Base-by-base conservation (phyloP, 1,140 invertebrate genomes). In the Spodoptera frugiperda region DNA sequence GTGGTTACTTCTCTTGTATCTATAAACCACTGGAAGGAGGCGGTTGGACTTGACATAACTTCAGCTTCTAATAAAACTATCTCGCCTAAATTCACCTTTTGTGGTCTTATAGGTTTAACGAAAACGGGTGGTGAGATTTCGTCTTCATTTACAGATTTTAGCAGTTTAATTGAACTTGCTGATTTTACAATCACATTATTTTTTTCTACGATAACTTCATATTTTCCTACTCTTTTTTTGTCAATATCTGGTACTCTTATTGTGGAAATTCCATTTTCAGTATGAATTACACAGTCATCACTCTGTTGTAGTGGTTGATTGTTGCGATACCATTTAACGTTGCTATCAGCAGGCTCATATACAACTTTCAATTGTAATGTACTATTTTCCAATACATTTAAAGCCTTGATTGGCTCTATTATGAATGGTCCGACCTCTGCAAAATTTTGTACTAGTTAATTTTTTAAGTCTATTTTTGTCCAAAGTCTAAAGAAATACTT, bases 261-360 rank as follows among this genome's bases (percentile, higher is more conserved):
- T 72, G 93, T 96, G 14, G 96, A 97, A 84, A 91, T 96, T 78
- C 94, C 96, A 54, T 96, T 95, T 54, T 96, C 95, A n/a, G 95
- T 96, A 55, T 93, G 91, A 44, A 97, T 96, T 44, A 94, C 89
- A 78, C 95, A 95, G 80, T 97, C 96, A 75, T 97, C 95, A 76
- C 95, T 95, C 75, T 96, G 89, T 80, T 95, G 90, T 21, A 99
- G 95, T 88, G 97, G 96, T 81, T 97, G 96, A 48, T 97, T 97
- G 92, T 99, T 98, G 82, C 97, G 96, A 82, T 96, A 97, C 98
- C 98, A 99, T 86, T 96, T 96, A 6, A 99, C 95, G 89, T 96
- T 96, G 14, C 96, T 96, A 77, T 95, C 94, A 2, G 94, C 92
- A 17, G 97, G 97, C 83, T 96, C 96, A 92, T 97, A 98, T 79